Conservation (phyloP, 2,797 vertebrate genomes). For the Salmo trutta region DNA sequence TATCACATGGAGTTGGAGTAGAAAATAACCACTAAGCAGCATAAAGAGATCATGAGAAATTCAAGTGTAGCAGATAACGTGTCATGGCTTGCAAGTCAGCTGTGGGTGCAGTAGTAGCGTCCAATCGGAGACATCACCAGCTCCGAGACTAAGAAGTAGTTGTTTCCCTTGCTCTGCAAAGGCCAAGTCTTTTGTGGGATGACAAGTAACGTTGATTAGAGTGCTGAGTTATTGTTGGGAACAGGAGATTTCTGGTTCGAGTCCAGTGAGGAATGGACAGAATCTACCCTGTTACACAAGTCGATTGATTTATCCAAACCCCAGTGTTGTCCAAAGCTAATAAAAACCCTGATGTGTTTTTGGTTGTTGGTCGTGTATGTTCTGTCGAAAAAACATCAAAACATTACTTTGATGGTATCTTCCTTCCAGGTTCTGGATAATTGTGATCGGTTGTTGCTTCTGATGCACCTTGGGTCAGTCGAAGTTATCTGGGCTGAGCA, state of each 20-base stretch:
- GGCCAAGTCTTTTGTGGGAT: background rate
- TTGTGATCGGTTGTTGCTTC: background rate
- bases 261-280: background rate
- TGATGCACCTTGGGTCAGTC: background rate
- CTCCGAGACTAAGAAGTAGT: background rate
- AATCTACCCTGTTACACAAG: background rate
- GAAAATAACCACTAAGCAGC: background rate
- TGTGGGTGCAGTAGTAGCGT: background rate
- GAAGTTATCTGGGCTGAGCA: constrained; percentile 48
- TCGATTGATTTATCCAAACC: no score
- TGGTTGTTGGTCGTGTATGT: no score
- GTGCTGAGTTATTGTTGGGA: background rate
- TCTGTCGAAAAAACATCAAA: no score
- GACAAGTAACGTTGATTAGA: background rate
- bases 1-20: constrained; percentile 22
- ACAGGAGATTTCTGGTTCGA: background rate
- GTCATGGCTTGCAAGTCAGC: background rate
- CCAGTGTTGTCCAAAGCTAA: no score
- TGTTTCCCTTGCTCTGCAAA: background rate
- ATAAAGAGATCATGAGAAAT: background rate
- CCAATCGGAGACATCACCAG: background rate
- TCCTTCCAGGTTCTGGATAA: background rate
- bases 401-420: no score
- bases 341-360: no score
- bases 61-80: background rate